Evolutionary conservation across 2,797 vertebrate species (phyloP).

Genomic region (Lepus oiostolus): DNA sequence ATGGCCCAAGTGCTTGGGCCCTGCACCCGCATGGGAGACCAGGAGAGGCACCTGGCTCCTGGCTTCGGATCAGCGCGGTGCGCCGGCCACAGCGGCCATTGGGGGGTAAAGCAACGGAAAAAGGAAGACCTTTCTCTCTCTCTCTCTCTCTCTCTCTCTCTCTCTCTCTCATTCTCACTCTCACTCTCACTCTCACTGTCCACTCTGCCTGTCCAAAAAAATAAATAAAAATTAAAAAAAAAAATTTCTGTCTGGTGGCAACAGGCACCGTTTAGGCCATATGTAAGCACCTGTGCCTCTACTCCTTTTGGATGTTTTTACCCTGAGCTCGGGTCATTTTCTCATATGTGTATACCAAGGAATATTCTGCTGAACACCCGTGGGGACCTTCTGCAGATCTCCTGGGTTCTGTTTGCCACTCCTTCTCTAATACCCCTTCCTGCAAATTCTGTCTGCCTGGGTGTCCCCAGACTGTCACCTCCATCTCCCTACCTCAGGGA

Average conservation of each 20-base stretch:
- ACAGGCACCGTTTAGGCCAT: background rate
- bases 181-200: too few relatives aligned
- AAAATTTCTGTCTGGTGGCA: background rate
- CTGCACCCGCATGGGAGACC: too few relatives aligned
- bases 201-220: too few relatives aligned
- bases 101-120: too few relatives aligned
- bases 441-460: background rate
- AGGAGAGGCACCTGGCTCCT: too few relatives aligned
- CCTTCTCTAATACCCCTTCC: background rate
- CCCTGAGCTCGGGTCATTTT: background rate
- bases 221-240: too few relatives aligned
- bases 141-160: too few relatives aligned
- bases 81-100: too few relatives aligned
- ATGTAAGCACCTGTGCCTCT: background rate
- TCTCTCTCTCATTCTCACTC: too few relatives aligned
- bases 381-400: background rate
- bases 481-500: background rate
- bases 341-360: background rate
- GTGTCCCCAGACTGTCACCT: background rate
- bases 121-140: too few relatives aligned
- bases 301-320: background rate
- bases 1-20: too few relatives aligned
- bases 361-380: background rate
- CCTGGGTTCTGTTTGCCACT: background rate
- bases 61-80: too few relatives aligned